A percentile compares a stretch with the other conserved stretches of the same genome.
Conservation (phyloP, 2,797 vertebrate species). For the Cheirogaleus major region DNA sequence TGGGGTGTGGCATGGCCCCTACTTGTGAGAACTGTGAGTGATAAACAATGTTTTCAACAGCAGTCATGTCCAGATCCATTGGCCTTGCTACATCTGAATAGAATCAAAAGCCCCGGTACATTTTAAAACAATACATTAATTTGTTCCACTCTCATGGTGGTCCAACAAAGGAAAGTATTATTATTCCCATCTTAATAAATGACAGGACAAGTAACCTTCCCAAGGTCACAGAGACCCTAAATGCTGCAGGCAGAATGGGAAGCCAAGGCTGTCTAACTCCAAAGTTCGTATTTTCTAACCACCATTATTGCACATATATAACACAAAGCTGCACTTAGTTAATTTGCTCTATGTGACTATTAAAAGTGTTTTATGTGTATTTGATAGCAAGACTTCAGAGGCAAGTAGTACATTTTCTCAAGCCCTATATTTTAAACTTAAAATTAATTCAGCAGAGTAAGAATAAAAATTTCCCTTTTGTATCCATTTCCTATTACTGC, state of each 20-base stretch:
- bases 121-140: neutral
- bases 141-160: neutral
- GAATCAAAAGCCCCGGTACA: neutral
- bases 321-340: neutral
- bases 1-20: no score
- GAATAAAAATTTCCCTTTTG: neutral
- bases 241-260: neutral
- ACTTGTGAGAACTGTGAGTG: neutral
- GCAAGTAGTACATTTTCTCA: neutral
- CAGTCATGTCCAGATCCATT: no score
- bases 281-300: neutral
- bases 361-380: neutral
- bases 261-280: neutral
- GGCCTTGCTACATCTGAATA: neutral
- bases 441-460: neutral
- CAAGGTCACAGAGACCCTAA: neutral
- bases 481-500: neutral
- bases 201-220: neutral
- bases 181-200: neutral
- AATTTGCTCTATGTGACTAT: neutral
- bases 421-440: neutral
- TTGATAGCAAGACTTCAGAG: neutral
- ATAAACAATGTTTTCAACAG: neutral
- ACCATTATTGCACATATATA: neutral
- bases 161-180: neutral